Percentiles rank a stretch among this genome's conserved stretches.
Evolutionary conservation across 2,797 vertebrate genomes (phyloP).

Genomic region (Borostomias antarcticus): DNA sequence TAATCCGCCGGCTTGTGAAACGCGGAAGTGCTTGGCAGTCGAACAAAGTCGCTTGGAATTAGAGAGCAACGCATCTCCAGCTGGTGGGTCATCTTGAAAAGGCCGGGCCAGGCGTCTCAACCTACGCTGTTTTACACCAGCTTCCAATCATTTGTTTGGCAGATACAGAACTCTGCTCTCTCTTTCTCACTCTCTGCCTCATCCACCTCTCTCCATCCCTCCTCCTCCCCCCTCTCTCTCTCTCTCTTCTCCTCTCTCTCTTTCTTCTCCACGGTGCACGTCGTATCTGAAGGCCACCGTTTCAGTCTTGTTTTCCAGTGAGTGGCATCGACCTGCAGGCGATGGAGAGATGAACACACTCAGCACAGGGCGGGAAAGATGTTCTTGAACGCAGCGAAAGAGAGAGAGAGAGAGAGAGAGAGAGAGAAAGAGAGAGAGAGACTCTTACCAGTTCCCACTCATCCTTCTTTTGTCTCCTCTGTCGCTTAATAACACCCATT

Average conservation of each 20-base stretch:
- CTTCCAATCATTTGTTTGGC: background rate
- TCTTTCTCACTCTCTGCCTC: too few species aligned
- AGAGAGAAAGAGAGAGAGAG: constrained; percentile 25
- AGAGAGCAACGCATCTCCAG: background rate
- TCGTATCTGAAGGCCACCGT: background rate
- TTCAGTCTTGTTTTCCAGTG: background rate
- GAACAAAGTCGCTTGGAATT: background rate
- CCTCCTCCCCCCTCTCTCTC: too few species aligned
- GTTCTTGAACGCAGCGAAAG: too few species aligned
- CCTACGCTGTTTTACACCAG: background rate
- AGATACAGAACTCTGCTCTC: too few species aligned
- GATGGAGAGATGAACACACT: background rate
- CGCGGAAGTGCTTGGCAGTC: background rate
- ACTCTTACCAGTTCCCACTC: constrained; percentile 23
- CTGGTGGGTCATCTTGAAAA: background rate
- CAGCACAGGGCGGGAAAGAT: background rate
- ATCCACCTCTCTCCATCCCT: too few species aligned
- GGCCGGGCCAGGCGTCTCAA: background rate
- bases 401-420: background rate
- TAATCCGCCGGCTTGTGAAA: background rate
- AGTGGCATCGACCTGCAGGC: background rate
- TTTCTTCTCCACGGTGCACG: too few species aligned
- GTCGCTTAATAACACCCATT: constrained; percentile 54
- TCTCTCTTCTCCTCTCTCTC: too few species aligned
- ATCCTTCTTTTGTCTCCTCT: constrained; percentile 26